Evolutionary conservation across 2,113 vertebrate genomes (phyloP).

Genomic region (Lepisosteus oculatus): DNA sequence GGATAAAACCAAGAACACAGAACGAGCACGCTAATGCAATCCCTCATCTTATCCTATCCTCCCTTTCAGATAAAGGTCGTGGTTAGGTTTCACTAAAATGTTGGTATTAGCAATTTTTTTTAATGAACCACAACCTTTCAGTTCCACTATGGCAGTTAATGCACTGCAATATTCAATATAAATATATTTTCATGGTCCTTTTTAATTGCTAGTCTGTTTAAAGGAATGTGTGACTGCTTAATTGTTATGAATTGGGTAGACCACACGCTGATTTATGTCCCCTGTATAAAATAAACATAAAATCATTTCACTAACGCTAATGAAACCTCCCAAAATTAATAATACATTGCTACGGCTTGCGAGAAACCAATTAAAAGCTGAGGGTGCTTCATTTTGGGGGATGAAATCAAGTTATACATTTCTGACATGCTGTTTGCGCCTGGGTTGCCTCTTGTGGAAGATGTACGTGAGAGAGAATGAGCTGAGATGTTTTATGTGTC

Average conservation of each 20-base stretch:
- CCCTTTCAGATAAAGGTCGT: neutral
- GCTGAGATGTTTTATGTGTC: conserved; percentile 22
- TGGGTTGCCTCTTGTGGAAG: conserved; percentile 15
- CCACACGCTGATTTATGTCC: neutral
- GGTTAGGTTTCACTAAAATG: neutral
- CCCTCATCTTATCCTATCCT: neutral
- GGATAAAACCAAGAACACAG: neutral
- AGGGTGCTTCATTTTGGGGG: conserved; percentile 3
- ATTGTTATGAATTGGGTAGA: neutral
- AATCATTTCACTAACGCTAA: too few species aligned
- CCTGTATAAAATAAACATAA: too few species aligned
- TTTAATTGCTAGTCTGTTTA: conserved; percentile 18
- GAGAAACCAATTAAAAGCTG: too few species aligned
- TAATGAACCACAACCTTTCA: neutral
- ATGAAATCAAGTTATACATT: conserved; percentile 20
- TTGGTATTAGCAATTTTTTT: neutral
- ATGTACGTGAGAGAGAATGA: conserved; percentile 3
- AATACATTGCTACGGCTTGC: too few species aligned
- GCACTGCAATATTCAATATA: neutral
- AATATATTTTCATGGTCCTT: conserved; percentile 12
- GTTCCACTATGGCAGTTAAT: too few species aligned
- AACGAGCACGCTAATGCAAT: conserved; percentile 6
- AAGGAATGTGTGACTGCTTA: neutral
- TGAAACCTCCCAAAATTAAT: too few species aligned
- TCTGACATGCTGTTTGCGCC: conserved; percentile 14